phyloP scores from a whole-genome alignment of 2,113 vertebrate species.

The Caloenas nicobarica region DNA sequence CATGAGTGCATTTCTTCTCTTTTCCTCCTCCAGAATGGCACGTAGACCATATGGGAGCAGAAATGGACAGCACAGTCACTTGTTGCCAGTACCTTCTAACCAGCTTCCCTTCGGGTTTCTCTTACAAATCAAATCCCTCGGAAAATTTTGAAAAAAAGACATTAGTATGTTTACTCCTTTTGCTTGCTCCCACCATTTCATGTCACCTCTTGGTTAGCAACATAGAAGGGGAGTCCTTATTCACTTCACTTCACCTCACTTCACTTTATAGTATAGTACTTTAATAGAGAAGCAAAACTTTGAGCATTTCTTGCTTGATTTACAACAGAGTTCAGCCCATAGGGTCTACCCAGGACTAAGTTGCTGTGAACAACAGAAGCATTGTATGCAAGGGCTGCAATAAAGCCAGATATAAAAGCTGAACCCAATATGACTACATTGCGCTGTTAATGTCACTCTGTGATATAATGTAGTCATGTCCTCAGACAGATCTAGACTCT shows the following conservation, averaged over 20 bases:
- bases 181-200: not conserved
- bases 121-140: not conserved
- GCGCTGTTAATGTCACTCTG: not conserved
- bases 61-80: not conserved
- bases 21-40: not conserved
- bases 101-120: not conserved
- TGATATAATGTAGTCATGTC: not conserved
- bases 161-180: not conserved
- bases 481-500: not conserved
- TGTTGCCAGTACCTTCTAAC: not conserved
- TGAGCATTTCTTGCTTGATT: not conserved
- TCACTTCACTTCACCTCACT: not conserved
- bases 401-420: not conserved
- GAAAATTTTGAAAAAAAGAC: not conserved
- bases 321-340: not conserved
- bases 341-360: not conserved
- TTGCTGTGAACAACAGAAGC: not conserved
- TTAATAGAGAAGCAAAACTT: not conserved
- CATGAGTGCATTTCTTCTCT: not conserved
- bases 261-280: not conserved
- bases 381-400: not conserved
- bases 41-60: not conserved
- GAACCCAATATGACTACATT: not conserved
- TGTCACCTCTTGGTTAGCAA: not conserved
- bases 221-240: not conserved